Percentiles rank a stretch among this genome's conserved stretches.
Evolutionary conservation across 2,113 vertebrate species (phyloP).

Genomic region (Dipodomys merriami): DNA sequence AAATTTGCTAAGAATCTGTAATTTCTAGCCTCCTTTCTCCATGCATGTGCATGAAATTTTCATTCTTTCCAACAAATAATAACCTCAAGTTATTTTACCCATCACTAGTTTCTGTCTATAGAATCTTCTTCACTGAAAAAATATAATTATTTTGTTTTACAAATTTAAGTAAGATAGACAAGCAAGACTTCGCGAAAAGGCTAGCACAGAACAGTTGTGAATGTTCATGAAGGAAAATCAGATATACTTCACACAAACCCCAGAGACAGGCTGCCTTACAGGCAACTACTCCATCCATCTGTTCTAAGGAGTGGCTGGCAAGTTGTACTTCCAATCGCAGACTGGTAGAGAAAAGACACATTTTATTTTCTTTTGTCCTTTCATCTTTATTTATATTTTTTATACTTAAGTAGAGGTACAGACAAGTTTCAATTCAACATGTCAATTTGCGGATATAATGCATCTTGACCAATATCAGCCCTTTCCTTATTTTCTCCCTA

Average conservation of each 20-base stretch:
- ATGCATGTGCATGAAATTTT: slow-evolving; percentile 41
- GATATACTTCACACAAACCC: neutral
- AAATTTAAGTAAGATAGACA: neutral
- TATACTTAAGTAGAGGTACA: no score
- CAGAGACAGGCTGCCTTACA: neutral
- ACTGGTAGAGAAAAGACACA: neutral
- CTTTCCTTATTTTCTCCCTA: no score
- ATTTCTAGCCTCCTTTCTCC: slow-evolving; percentile 24
- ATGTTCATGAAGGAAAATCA: neutral
- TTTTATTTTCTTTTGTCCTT: no score
- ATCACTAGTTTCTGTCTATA: neutral
- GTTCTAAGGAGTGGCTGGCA: neutral
- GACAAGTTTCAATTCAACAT: no score
- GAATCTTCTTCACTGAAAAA: neutral
- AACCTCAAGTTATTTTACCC: slow-evolving; percentile 34
- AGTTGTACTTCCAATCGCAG: neutral
- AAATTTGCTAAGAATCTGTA: slow-evolving; percentile 38
- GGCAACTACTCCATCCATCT: neutral
- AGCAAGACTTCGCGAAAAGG: neutral
- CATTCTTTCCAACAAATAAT: slow-evolving; percentile 41
- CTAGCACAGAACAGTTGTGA: neutral
- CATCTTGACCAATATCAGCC: no score
- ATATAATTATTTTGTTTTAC: slow-evolving; percentile 25
- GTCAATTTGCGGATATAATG: no score
- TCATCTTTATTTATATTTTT: no score